Evolutionary conservation across 2,888 invertebrate genomes (phyloP).

Genomic region (Pammene fasciana): DNA sequence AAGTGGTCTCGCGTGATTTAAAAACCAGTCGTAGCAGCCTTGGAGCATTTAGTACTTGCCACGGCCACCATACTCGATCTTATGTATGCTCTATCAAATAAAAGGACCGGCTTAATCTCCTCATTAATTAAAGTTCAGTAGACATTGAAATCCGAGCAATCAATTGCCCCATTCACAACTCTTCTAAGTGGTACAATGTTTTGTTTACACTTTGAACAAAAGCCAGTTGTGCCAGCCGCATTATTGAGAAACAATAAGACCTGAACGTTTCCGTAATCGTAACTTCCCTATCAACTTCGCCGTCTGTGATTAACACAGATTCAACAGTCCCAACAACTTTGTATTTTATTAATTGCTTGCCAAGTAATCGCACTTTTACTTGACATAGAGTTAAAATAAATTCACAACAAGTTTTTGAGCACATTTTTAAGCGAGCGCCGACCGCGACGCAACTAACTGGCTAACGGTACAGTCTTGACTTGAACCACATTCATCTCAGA

Average conservation of each 20-base stretch:
- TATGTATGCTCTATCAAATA: slow-evolving; percentile 16
- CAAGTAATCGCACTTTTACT: neutral
- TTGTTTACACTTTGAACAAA: slow-evolving; percentile 54
- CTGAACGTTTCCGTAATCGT: slow-evolving; percentile 74
- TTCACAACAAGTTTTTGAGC: slow-evolving; percentile 50
- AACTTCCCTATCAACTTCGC: slow-evolving; percentile 49
- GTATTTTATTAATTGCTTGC: neutral
- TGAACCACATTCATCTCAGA: slow-evolving; percentile 59
- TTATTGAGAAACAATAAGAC: slow-evolving; percentile 71
- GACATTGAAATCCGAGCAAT: slow-evolving; percentile 5
- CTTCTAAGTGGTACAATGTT: slow-evolving; percentile 42
- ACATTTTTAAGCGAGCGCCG: slow-evolving; percentile 57
- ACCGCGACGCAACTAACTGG: slow-evolving; percentile 67
- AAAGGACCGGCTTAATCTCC: slow-evolving; percentile 3
- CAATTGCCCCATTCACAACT: slow-evolving; percentile 34
- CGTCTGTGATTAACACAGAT: slow-evolving; percentile 15
- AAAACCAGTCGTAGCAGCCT: slow-evolving; percentile 74
- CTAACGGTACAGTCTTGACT: slow-evolving; percentile 73
- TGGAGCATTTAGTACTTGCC: slow-evolving; percentile 75
- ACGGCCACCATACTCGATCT: slow-evolving; percentile 59
- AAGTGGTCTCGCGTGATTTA: slow-evolving; percentile 69
- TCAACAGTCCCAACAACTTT: neutral
- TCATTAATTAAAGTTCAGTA: slow-evolving; percentile 36
- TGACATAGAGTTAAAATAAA: slow-evolving; percentile 2
- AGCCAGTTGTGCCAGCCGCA: slow-evolving; percentile 63